Evolutionary conservation across 2,888 invertebrate species (phyloP), one percentile per base, ranked within the genome.

Genomic region (Ichneumoninae sp.): DNA sequence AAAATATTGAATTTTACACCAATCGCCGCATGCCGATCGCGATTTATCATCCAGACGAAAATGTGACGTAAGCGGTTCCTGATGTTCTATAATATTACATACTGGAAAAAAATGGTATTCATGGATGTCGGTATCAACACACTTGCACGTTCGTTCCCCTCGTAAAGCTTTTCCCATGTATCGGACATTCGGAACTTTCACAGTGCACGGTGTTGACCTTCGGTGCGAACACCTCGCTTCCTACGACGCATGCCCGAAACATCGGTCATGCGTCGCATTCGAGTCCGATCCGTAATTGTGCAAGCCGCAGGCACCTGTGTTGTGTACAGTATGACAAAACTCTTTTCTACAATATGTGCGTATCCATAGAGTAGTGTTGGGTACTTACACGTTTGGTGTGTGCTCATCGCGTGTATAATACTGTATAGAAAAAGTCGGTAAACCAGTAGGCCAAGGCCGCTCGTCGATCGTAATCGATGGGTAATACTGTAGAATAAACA

Each of bases 381-480:
- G 69, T 50, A 80, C 52, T 52, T 72, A 26, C 30, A 54, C 71
- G 82, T 83, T 83, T 84, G 72, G 77, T 82, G 82, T 82, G 81
- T 81, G 82, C 76, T 85, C 87, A 82, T 84, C 83, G 81, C 79
- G 81, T 44, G 74, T 82, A 81, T 85, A 68, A 84, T 76, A 83
- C 69, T 44, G 30, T 54, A 40, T 71, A 44, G 19, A 71, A 19
- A 72, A 66, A 30, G 78, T 44, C 60, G 62, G 83, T 82, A 74
- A 83, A 69, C 72, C 75, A 88, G 88, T 88, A 82, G 87, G 87
- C 87, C 87, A 88, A 88, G 88, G 88, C 84, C 84, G 80, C 84
- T 76, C 22, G 22, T 78, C 74, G 78, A 74, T 72, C 74, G 78
- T 65, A 81, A 74, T 74, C 69, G 60, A 80, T 77, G 60, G 44